A percentile compares a stretch with the other conserved stretches of the same genome.
Conservation (phyloP, 53 echinoderm and acorn worm species). For the Antedon mediterranea region DNA sequence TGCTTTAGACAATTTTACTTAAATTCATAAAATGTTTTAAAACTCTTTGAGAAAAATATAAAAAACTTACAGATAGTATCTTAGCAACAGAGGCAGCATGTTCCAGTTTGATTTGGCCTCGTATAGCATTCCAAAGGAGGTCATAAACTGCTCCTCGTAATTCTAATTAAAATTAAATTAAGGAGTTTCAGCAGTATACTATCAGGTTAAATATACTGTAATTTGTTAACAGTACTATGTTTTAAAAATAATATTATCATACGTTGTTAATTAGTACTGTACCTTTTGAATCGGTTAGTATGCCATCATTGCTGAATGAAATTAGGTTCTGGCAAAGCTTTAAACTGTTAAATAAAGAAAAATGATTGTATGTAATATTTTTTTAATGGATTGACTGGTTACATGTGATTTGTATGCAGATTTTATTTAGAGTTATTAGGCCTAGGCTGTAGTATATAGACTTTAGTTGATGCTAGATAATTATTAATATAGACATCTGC, state of each 20-base stretch:
- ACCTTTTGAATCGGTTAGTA: neutral
- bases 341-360: neutral
- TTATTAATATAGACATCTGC: too few species aligned
- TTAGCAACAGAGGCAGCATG: conserved; percentile 22
- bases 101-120: conserved; percentile 32
- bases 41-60: neutral
- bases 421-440: too few species aligned
- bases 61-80: conserved; percentile 32
- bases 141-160: conserved; percentile 38
- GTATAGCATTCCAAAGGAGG: conserved; percentile 22
- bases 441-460: too few species aligned
- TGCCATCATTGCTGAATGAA: neutral
- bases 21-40: neutral
- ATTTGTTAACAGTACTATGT: too few species aligned
- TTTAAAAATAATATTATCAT: too few species aligned
- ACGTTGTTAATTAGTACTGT: too few species aligned
- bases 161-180: conserved; percentile 12
- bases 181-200: neutral
- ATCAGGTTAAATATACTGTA: too few species aligned
- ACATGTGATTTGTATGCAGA: too few species aligned
- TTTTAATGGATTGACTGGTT: too few species aligned
- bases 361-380: too few species aligned
- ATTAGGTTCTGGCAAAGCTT: neutral
- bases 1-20: too few species aligned
- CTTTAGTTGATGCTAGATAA: too few species aligned